Percentiles rank a stretch among this genome's conserved stretches.
Evolutionary conservation across 2,797 vertebrate species (phyloP).

Genomic region (Parauchenoglanis ngamensis): DNA sequence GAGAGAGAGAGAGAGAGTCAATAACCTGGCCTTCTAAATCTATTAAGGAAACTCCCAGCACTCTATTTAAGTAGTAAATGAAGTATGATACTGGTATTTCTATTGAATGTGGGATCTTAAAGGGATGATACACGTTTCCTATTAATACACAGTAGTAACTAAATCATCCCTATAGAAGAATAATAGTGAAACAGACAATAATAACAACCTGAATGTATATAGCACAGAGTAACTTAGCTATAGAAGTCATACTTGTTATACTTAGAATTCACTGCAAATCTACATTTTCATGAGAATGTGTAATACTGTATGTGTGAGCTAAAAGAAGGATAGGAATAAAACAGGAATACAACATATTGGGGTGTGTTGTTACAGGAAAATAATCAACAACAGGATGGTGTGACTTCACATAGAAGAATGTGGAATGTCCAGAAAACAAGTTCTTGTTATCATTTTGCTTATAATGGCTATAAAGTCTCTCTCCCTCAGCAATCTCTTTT

Average conservation of each 20-base stretch:
- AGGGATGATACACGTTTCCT: neutral
- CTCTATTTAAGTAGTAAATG: neutral
- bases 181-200: neutral
- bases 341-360: neutral
- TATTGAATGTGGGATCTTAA: neutral
- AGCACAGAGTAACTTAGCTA: neutral
- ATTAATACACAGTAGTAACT: neutral
- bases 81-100: neutral
- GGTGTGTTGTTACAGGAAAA: neutral
- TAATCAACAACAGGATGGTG: neutral
- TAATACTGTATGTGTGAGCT: neutral
- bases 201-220: neutral
- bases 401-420: neutral
- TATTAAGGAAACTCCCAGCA: neutral
- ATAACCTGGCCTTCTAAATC: slow-evolving; percentile 14
- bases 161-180: neutral
- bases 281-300: neutral
- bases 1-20: neutral
- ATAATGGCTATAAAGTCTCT: neutral
- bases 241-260: neutral
- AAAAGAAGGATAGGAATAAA: neutral
- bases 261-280: neutral
- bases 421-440: neutral
- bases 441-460: neutral
- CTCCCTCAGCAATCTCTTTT: neutral